Conservation (phyloP, 2,797 vertebrate species). For the Phoeniculus purpureus region DNA sequence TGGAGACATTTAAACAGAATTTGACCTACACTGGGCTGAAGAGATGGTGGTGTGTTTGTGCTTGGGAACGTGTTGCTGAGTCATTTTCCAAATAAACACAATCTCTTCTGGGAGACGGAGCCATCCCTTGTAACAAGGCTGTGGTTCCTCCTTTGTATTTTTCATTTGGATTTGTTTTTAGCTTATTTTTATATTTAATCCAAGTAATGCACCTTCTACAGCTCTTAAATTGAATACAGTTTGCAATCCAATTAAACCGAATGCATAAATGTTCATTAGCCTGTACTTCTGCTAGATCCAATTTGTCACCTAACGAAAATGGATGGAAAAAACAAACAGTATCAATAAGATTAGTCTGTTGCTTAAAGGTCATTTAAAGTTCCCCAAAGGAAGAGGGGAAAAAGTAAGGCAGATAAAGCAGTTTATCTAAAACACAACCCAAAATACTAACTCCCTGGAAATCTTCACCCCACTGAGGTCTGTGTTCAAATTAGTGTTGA, state of each 20-base stretch:
- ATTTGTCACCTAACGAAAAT: slow-evolving; percentile 62
- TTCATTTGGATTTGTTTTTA: not conserved
- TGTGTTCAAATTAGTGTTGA: not conserved
- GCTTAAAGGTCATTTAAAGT: slow-evolving; percentile 62
- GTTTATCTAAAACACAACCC: not conserved
- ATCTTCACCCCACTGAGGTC: not conserved
- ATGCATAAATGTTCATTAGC: slow-evolving; percentile 44
- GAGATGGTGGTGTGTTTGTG: not conserved
- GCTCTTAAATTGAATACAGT: slow-evolving; percentile 9
- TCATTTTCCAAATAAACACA: not conserved
- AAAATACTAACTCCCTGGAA: not conserved
- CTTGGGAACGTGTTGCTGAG: not conserved
- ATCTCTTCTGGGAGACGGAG: not conserved
- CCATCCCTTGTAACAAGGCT: not conserved
- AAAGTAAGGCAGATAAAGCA: not conserved
- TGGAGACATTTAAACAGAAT: not conserved
- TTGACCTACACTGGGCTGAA: not conserved
- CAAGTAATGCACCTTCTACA: not conserved
- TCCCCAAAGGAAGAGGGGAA: not conserved
- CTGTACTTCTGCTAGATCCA: slow-evolving; percentile 34
- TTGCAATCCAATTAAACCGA: slow-evolving; percentile 10
- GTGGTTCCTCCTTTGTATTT: not conserved
- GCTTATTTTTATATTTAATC: slow-evolving; percentile 7
- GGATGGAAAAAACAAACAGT: slow-evolving; percentile 39
- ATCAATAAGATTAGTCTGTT: slow-evolving; percentile 49